Percentiles rank a stretch among this genome's conserved stretches.
Evolutionary conservation across 2,113 vertebrate genomes (phyloP).

Genomic region (Dermatemys mawii): DNA sequence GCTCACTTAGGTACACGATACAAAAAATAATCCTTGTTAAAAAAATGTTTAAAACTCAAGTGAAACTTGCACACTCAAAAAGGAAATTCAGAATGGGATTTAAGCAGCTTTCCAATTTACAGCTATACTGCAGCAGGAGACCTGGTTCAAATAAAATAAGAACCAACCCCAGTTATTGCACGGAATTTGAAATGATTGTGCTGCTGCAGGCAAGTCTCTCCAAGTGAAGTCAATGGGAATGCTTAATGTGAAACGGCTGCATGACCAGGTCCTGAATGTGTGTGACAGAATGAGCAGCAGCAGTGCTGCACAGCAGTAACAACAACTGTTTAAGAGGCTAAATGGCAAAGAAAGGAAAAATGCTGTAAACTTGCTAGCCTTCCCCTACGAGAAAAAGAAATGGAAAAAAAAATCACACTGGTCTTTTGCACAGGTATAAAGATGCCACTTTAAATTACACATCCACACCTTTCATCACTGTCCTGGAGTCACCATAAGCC

Average conservation of each 20-base stretch:
- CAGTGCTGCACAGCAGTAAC: neutral
- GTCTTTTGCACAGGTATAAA: neutral
- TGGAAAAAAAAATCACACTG: neutral
- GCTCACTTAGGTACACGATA: neutral
- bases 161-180: slow-evolving; percentile 5
- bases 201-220: neutral
- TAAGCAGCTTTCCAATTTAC: neutral
- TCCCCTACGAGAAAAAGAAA: neutral
- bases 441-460: neutral
- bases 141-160: slow-evolving; percentile 25
- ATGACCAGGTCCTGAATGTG: neutral
- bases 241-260: neutral
- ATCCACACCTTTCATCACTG: neutral
- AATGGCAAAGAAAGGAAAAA: neutral
- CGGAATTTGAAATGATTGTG: neutral
- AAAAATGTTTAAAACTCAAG: neutral
- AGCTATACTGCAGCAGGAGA: neutral
- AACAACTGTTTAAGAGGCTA: neutral
- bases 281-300: neutral
- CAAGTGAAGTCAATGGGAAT: neutral
- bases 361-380: neutral
- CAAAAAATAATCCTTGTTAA: neutral
- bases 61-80: neutral
- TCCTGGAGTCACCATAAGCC: neutral
- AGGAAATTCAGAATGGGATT: neutral